Base-by-base conservation (phyloP, 2,113 vertebrate genomes). In the Chinchilla lanigera region DNA sequence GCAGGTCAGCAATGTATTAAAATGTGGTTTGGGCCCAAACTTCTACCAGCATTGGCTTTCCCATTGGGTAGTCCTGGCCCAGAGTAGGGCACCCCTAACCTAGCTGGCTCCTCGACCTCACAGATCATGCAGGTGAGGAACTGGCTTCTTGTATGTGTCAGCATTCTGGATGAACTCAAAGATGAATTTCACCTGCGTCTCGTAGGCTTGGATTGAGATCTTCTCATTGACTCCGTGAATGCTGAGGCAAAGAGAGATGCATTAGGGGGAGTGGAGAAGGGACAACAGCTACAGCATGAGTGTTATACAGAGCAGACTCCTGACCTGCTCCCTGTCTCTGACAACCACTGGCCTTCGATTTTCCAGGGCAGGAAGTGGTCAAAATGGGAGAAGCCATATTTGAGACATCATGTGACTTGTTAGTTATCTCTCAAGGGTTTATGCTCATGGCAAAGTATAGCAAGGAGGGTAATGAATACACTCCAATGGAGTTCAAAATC, bases 141-240 rank as follows among this genome's bases (percentile, higher is more conserved):
- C 97, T 0, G 99, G 99, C 1, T 98, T 97, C 41, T 96, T 80
- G 38, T 98, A 96, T 13, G 96, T 97, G 91, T 99, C 99, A 95
- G 99, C 99, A 97, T 99, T 99, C 98, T 99, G 99, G 86, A 99
- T 99, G 26, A 99, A 98, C 94, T 98, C 99, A 50, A 99, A 99
- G 97, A 99, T 99, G 98, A 99, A 99, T 47, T 98, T 93, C 0
- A 99, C 97, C 30, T 99, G 97, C 3, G 98, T 99, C 98, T 99
- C 99, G 0, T 99, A 99, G 97, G 98, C 99, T 96, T 99, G 98
- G 73, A 98, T 30, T 1, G 99, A 99, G 98, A 99, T 99, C 97
- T 99, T 99, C 98, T 99, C 99, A 35, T 99, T 99, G 95, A 99
- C 83, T 24, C 99, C 99, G 69, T 99, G 99, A 95, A 99, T 98